Base-by-base conservation (phyloP, 2,888 invertebrate genomes). In the Diploptera punctata region DNA sequence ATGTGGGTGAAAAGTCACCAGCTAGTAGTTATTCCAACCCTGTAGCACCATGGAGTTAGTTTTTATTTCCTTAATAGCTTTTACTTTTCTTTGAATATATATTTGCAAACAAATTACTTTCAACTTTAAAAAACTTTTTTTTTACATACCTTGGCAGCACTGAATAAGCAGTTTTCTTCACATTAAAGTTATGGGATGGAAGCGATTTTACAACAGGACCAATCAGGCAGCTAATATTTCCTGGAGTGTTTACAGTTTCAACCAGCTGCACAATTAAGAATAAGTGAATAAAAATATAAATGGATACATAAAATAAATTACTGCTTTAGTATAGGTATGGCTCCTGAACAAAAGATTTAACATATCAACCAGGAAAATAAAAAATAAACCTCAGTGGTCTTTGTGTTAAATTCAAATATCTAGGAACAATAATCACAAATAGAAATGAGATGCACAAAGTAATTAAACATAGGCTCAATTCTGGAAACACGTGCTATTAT, bases 161-260 rank as follows among this genome's bases (percentile, higher is more conserved):
- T 18, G 67, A 33, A 60, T 76, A 76, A 4, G 74, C 70, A 26
- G 74, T 71, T 60, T 71, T 73, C 68, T 76, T 76, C 5, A 76
- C 60, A 18, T 71, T 67, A 9, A 72, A 21, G 52, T 76, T 73
- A 52, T 72, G 70, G 49, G 60, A 72, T 18, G 76, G 75, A 9
- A 76, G 72, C 26, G 76, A 57, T 26, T 75, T 75, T 7, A 74
- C 69, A 1, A 76, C 72, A n/a, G 76, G 76, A 18, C 76, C 76
- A 70, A 76, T 75, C 2, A 75, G 57, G 44, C 73, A 74, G n/a
- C 33, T 74, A n/a, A 71, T 65, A 43, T 75, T 74, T 24, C 71
- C 72, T 18, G 74, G 71, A 24, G 67, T 71, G 7, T 70, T 70
- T 3, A 74, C 70, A n/a, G 73, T 67, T 68, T 75, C 76, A 26